Percentiles rank a stretch among this genome's conserved stretches.
Conservation (phyloP, 2,113 vertebrate species). For the Rhombomys opimus region DNA sequence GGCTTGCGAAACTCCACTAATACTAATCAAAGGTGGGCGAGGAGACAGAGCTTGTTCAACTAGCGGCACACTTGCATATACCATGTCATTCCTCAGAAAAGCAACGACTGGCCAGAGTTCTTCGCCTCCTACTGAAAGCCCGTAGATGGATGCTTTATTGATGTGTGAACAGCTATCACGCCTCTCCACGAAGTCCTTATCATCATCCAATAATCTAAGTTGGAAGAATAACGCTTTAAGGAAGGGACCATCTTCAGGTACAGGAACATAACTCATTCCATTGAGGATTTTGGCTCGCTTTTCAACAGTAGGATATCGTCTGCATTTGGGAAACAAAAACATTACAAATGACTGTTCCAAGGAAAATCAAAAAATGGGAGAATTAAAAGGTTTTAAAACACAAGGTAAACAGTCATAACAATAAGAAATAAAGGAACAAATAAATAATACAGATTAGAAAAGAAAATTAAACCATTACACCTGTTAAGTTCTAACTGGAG, state of each 20-base stretch:
- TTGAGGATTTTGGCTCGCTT: slow-evolving; percentile 90
- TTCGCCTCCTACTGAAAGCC: slow-evolving; percentile 84
- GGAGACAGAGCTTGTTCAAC: slow-evolving; percentile 91
- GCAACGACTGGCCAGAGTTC: slow-evolving; percentile 94
- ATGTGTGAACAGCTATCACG: slow-evolving; percentile 91
- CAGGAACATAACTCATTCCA: slow-evolving; percentile 86
- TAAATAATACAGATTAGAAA: neutral
- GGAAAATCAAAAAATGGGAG: neutral
- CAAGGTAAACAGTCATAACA: neutral
- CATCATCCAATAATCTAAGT: slow-evolving; percentile 88
- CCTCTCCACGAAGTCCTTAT: slow-evolving; percentile 88
- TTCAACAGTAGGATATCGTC: slow-evolving; percentile 94
- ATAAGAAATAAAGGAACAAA: slow-evolving; percentile 43
- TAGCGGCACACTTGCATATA: slow-evolving; percentile 91
- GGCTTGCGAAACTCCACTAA: slow-evolving; percentile 92
- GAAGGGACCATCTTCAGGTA: slow-evolving; percentile 91
- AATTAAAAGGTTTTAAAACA: neutral
- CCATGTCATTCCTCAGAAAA: slow-evolving; percentile 88
- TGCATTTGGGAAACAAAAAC: slow-evolving; percentile 77
- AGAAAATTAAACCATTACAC: neutral
- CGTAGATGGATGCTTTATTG: slow-evolving; percentile 87
- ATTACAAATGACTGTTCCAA: slow-evolving; percentile 51
- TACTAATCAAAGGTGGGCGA: slow-evolving; percentile 88
- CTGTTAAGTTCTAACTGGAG: slow-evolving; percentile 5
- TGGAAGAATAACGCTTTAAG: slow-evolving; percentile 92